Base-by-base conservation (phyloP, 2,888 invertebrate genomes). In the Drosophila multiciliata region DNA sequence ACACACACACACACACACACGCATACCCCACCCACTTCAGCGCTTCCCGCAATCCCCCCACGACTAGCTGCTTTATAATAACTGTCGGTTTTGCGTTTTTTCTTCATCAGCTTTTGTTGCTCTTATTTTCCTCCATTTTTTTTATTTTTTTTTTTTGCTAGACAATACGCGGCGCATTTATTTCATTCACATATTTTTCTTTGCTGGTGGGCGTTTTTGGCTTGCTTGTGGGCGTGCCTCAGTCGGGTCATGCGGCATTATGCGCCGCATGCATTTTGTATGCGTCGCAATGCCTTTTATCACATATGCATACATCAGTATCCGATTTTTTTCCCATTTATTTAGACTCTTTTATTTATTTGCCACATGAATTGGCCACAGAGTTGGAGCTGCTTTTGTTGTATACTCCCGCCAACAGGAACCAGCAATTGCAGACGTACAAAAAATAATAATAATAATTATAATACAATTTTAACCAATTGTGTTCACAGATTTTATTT, bases 31-130 rank as follows among this genome's bases (percentile, higher is more conserved):
- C 67, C 40, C 69, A 82, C 70, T 79, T 75, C 29, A 60, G 29
- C 59, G 35, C 33, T 40, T 32, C 29, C 36, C 35, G 32, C 33
- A 32, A 29, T 23, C 50, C 17, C 8, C 36, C 8, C 36, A 40
- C 62, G 75, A 65, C 71, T 71, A 63, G 53, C 78, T 68, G 73
- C 72, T 81, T 80, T 89, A 87, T 85, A 89, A 85, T 89, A 85
- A 89, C 84, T 85, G 84, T 84, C 84, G 87, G 89, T 75, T 84
- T 82, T 72, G 82, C 89, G 84, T 87, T 89, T 88, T 87, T 84
- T 87, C 76, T 66, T 80, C 89, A 89, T 87, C 84, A 87, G 79
- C 87, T 83, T 83, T 61, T 80, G 58, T 42, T 48, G 63, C 45
- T 61, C 40, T 64, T 77, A 54, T 68, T 78, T 75, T 59, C 45